Base-by-base conservation (phyloP, 2,888 invertebrate genomes). In the Caenorhabditis uteleia region DNA sequence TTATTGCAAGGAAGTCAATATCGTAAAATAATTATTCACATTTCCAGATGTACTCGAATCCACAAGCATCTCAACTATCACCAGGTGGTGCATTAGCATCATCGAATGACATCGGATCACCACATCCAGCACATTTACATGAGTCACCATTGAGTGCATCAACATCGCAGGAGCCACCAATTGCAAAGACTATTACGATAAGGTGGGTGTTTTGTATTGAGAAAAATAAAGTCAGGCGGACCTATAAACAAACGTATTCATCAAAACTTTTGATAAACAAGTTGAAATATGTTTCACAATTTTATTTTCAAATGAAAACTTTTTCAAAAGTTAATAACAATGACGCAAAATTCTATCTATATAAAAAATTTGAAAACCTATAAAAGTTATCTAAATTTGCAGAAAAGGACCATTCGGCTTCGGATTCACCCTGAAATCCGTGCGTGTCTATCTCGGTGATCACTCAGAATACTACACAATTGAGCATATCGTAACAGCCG, bases 361-460 rank as follows among this genome's bases (percentile, higher is more conserved):
- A n/a, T n/a, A n/a, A n/a, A n/a, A n/a, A n/a, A n/a, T n/a, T n/a
- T n/a, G n/a, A n/a, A n/a, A n/a, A n/a, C n/a, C n/a, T n/a, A n/a
- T n/a, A n/a, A n/a, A n/a, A n/a, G n/a, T n/a, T n/a, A n/a, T n/a
- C n/a, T n/a, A n/a, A n/a, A n/a, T n/a, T n/a, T n/a, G n/a, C n/a
- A n/a, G 71, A 36, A 79, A 82, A 47, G 95, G 97, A 0, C 92
- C 95, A 0, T 89, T 91, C 75, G 98, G 98, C 0, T 98, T 94
- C 85, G 98, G 98, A 4, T 98, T 98, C 86, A 95, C 95, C 0
- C 91, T 99, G 40, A 91, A 95, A 84, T 97, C 97, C 0, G 95
- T 99, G 69, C 88, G 97, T 7, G 98, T 98, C 1, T 99, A 95
- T 85, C 92, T 93, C 84, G 97, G 95, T 0, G 95, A 97, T 23